These are phyloP conservation scores for Tipula vernalis DNA, from an alignment of 2,888 invertebrate species.

Conservation along the genomic window DNA sequence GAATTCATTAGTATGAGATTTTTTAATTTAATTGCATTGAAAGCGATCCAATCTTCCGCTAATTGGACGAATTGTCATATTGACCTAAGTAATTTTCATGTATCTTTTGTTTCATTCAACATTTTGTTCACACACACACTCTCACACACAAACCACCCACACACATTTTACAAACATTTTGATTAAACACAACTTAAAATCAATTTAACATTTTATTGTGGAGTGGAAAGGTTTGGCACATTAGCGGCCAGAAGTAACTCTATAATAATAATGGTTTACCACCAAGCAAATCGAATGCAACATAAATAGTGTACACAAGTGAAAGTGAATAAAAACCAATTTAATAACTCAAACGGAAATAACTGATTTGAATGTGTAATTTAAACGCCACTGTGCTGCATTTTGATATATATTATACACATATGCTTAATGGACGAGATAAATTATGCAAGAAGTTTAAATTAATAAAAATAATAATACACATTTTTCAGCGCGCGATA, in stretches of 20 bases:
- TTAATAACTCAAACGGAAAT: background rate
- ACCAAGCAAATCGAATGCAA: background rate
- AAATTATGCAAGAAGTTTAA: background rate
- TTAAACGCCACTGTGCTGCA: background rate
- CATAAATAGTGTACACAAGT: background rate
- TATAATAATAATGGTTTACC: background rate
- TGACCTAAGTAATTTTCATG: background rate
- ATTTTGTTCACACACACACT: background rate
- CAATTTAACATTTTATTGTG: background rate
- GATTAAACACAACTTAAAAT: background rate
- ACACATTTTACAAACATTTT: background rate
- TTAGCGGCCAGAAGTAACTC: background rate
- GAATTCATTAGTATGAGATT: background rate
- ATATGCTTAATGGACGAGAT: background rate
- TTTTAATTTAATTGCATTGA: background rate
- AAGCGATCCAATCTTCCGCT: background rate
- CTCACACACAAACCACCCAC: too few relatives aligned
- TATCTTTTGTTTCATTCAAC: background rate
- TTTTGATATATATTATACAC: background rate
- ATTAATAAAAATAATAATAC: background rate
- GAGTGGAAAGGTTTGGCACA: background rate
- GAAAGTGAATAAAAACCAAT: background rate
- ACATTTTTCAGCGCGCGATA: background rate
- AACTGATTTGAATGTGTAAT: background rate
- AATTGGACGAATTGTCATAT: background rate